Evolutionary conservation across 1,140 invertebrate species (phyloP).

Genomic region (Hyphantria cunea): DNA sequence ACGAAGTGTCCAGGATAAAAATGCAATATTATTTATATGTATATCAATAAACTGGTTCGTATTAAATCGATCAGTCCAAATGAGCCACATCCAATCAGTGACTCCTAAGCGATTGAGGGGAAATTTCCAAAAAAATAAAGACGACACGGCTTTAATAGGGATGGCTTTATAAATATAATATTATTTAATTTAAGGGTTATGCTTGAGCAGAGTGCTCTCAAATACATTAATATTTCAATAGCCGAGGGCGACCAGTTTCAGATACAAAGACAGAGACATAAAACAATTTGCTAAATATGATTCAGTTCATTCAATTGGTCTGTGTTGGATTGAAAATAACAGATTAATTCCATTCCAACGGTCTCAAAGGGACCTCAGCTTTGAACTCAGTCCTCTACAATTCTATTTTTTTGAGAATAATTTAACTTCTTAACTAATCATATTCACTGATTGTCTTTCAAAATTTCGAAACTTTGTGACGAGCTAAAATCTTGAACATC

Average conservation of each 20-base stretch:
- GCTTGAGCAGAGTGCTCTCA: neutral
- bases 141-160: too few relatives aligned
- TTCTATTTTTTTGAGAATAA: constrained; percentile 11
- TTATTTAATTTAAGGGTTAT: too few relatives aligned
- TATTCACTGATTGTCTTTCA: constrained; percentile 9
- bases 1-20: too few relatives aligned
- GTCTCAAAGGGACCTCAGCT: constrained; percentile 24
- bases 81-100: too few relatives aligned
- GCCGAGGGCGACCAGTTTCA: neutral
- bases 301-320: constrained; percentile 19
- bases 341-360: constrained; percentile 27
- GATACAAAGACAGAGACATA: constrained; percentile 15
- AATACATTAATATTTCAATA: constrained; percentile 8
- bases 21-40: too few relatives aligned
- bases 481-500: too few relatives aligned
- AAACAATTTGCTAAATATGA: constrained; percentile 26
- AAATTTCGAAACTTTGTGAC: constrained; percentile 3
- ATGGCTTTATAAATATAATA: too few relatives aligned
- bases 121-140: too few relatives aligned
- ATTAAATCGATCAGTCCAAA: too few relatives aligned
- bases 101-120: too few relatives aligned
- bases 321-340: constrained; percentile 29
- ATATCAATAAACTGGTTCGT: too few relatives aligned
- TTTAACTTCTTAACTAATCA: constrained; percentile 23
- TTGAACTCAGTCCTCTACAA: constrained; percentile 5